phyloP scores from a whole-genome alignment of 2,113 vertebrate genomes.

The Hirundichthys speculiger region DNA sequence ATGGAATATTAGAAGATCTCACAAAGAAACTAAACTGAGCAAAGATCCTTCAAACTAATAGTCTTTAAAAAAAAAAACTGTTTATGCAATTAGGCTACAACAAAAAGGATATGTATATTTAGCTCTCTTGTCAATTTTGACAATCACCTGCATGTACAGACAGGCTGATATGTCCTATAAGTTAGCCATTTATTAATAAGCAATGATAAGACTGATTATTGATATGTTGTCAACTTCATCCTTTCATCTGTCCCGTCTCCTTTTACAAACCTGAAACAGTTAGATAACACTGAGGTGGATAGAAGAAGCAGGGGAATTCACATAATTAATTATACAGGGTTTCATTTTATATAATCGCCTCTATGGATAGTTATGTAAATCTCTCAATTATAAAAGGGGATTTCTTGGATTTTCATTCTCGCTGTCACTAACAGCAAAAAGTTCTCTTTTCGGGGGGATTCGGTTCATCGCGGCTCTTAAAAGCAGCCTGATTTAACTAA shows the following conservation, averaged over 20 bases:
- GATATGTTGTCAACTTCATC: not conserved
- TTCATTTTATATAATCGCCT: constrained; percentile 26
- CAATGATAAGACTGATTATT: no score
- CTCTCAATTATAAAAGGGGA: constrained; percentile 19
- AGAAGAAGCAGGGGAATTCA: constrained; percentile 9
- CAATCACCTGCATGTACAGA: no score
- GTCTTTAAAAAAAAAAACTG: no score
- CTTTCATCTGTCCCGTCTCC: constrained; percentile 15
- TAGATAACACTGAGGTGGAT: not conserved
- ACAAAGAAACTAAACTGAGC: no score
- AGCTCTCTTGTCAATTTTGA: no score
- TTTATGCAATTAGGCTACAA: no score
- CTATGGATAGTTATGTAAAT: constrained; percentile 43
- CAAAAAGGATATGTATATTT: no score
- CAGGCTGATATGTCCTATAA: no score
- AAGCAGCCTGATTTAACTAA: constrained; percentile 13
- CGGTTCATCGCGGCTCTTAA: not conserved
- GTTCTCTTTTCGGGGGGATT: not conserved
- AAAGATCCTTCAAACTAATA: no score
- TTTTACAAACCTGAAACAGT: constrained; percentile 3
- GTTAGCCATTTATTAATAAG: no score
- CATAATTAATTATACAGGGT: constrained; percentile 19
- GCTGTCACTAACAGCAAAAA: not conserved
- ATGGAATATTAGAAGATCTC: no score
- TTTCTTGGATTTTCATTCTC: constrained; percentile 16